Conservation (phyloP, 2,113 vertebrate genomes). For the Vireo altiloquus region DNA sequence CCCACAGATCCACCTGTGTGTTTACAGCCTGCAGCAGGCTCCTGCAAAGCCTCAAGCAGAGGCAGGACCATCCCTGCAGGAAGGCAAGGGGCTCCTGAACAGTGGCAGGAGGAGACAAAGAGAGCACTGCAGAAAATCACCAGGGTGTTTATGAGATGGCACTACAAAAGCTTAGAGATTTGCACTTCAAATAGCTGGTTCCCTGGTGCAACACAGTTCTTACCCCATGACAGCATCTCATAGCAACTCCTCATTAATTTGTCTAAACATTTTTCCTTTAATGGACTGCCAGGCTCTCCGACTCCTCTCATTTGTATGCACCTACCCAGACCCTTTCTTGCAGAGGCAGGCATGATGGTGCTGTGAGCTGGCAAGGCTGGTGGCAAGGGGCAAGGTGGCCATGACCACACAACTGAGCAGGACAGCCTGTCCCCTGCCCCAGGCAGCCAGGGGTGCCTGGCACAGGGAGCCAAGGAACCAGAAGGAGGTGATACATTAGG, state of each 20-base stretch:
- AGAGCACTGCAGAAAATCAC: neutral
- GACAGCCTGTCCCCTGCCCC: neutral
- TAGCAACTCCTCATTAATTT: neutral
- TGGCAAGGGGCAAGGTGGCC: neutral
- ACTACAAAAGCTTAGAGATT: neutral
- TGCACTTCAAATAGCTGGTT: neutral
- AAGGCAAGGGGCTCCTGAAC: accelerated
- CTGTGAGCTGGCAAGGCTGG: neutral
- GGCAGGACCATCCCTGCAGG: neutral
- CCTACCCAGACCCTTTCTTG: neutral
- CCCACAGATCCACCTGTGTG: neutral
- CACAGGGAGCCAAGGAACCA: neutral
- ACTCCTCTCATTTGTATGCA: neutral
- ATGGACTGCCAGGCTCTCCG: accelerated
- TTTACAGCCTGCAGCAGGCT: neutral
- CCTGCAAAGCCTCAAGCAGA: neutral
- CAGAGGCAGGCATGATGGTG: neutral
- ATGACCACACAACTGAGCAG: accelerated
- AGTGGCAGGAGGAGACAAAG: neutral
- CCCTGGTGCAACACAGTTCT: neutral
- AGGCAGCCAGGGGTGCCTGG: neutral
- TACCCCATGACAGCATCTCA: accelerated
- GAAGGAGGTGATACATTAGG: neutral
- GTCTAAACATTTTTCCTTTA: neutral
- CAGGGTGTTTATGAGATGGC: neutral